phyloP scores from a whole-genome alignment of 1,140 invertebrate genomes.

The Camponotus floridanus region DNA sequence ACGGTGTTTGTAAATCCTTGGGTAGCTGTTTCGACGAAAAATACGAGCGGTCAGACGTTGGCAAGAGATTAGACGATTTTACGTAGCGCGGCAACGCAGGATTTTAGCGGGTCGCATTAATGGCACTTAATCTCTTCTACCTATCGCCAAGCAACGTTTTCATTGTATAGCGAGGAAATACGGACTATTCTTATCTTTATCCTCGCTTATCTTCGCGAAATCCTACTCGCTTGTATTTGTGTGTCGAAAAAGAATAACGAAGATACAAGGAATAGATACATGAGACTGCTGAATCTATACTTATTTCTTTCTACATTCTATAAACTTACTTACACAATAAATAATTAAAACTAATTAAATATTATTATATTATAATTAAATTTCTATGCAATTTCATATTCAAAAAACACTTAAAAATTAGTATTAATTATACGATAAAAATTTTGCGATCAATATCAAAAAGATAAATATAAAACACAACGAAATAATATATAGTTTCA shows the following conservation, averaged over 20 bases:
- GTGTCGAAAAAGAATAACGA: constrained; percentile 30
- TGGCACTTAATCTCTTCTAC: constrained; percentile 54
- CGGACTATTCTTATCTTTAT: constrained; percentile 48
- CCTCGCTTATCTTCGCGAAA: constrained; percentile 39
- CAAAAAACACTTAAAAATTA: neutral
- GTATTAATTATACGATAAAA: neutral
- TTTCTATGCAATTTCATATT: neutral
- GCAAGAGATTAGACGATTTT: constrained; percentile 63
- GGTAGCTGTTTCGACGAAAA: constrained; percentile 45
- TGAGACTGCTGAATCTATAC: neutral
- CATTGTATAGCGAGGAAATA: constrained; percentile 38
- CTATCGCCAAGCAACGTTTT: constrained; percentile 11
- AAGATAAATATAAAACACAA: neutral
- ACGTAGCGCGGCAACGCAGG: constrained; percentile 21
- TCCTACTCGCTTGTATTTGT: constrained; percentile 26
- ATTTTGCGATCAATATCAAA: neutral
- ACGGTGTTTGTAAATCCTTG: constrained; percentile 66
- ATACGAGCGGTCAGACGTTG: constrained; percentile 47
- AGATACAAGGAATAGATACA: constrained; percentile 8
- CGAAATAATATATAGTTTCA: neutral
- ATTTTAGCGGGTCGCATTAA: constrained; percentile 50
- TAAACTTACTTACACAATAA: neutral
- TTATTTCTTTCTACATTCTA: neutral
- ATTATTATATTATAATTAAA: neutral
- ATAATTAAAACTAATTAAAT: neutral